Evolutionary conservation across 2,113 vertebrate species (phyloP).

Genomic region (Mustela nigripes): DNA sequence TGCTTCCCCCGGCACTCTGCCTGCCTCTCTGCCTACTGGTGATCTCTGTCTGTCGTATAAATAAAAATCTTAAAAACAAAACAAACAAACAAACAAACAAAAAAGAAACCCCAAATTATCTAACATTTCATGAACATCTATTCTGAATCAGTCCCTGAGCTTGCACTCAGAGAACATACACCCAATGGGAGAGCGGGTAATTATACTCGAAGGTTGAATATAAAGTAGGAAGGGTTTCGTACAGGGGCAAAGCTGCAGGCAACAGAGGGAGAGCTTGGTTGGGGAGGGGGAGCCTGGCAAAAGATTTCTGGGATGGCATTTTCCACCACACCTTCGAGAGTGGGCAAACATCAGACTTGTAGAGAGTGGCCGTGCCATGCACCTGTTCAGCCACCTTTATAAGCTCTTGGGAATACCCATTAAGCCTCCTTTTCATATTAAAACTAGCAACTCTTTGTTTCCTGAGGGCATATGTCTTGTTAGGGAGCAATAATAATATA

Average conservation of each 20-base stretch:
- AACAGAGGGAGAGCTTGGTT: not conserved
- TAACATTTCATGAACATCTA: not conserved
- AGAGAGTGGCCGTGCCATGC: not conserved
- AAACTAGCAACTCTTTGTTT: constrained; percentile 66
- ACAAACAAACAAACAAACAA: too few relatives aligned
- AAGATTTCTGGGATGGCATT: not conserved
- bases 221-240: not conserved
- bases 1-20: too few relatives aligned
- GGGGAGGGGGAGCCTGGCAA: too few relatives aligned
- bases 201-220: not conserved
- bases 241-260: not conserved
- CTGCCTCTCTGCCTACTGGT: too few relatives aligned
- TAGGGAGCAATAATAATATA: constrained; percentile 69
- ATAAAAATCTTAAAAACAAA: too few relatives aligned
- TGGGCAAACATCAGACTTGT: not conserved
- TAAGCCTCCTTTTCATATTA: constrained; percentile 49
- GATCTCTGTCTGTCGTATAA: too few relatives aligned
- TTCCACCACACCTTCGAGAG: not conserved
- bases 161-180: not conserved
- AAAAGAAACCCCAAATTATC: not conserved
- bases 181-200: not conserved
- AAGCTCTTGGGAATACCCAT: not conserved
- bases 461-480: constrained; percentile 75
- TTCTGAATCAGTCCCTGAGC: not conserved
- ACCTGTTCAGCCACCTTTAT: not conserved